Percentiles rank a stretch among this genome's conserved stretches.
phyloP scores from a whole-genome alignment of 2,113 vertebrate genomes.

The Thalassoma bifasciatum region DNA sequence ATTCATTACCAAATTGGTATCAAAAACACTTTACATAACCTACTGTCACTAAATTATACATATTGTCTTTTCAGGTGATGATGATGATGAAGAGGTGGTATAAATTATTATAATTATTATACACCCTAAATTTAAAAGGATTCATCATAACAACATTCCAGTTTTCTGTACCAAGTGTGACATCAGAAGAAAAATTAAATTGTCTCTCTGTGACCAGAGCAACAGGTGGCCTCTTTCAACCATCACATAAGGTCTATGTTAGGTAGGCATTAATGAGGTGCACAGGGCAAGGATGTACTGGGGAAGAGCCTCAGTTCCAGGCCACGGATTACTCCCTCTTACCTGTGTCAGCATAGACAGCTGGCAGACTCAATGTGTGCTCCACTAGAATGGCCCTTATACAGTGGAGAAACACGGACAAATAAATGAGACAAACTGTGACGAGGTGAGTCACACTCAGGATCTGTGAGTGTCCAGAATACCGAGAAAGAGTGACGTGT shows the following conservation, averaged over 20 bases:
- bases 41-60: too few relatives aligned
- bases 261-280: conserved; percentile 74
- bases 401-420: conserved; percentile 14
- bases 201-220: conserved; percentile 38
- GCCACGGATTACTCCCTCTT: conserved; percentile 75
- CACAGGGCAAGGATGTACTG: conserved; percentile 63
- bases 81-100: background rate
- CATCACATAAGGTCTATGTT: conserved; percentile 65
- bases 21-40: too few relatives aligned
- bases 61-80: background rate
- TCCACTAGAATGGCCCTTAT: conserved; percentile 59
- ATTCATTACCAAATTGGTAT: too few relatives aligned
- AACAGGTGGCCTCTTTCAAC: conserved; percentile 75
- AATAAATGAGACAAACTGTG: conserved; percentile 65
- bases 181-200: background rate
- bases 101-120: too few relatives aligned
- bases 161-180: background rate
- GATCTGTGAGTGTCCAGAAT: conserved; percentile 50
- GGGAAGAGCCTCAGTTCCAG: conserved; percentile 59
- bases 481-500: conserved; percentile 41
- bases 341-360: conserved; percentile 75
- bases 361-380: conserved; percentile 30
- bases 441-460: conserved; percentile 66
- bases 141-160: background rate
- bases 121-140: too few relatives aligned